A percentile compares a stretch with the other conserved stretches of the same genome.
phyloP scores from a whole-genome alignment of 2,113 vertebrate species.

The Tragelaphus buxtoni region DNA sequence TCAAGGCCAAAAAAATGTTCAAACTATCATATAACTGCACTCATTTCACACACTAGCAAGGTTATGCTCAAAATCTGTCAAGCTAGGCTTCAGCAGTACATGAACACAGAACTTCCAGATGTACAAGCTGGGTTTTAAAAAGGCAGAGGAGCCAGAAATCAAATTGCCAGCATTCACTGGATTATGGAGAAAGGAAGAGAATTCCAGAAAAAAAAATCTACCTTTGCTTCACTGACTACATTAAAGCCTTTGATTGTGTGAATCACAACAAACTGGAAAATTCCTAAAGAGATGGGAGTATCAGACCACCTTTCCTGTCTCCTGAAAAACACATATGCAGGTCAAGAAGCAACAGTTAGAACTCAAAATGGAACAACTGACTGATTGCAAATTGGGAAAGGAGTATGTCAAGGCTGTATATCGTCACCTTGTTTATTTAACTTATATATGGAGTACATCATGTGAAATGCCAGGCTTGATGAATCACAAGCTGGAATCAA shows the following conservation, averaged over 20 bases:
- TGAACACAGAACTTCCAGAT: not conserved
- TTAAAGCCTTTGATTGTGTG: not conserved
- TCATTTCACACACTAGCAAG: not conserved
- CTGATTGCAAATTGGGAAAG: not conserved
- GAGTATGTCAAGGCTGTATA: not conserved
- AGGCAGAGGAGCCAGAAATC: not conserved
- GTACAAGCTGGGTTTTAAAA: not conserved
- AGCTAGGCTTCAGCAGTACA: not conserved
- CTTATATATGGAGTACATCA: not conserved
- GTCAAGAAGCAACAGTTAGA: not conserved
- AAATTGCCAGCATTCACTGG: not conserved
- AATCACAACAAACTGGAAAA: not conserved
- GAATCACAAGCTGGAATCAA: not conserved
- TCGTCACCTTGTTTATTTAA: not conserved
- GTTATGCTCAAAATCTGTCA: not conserved
- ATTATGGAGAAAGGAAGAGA: not conserved
- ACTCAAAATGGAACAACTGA: not conserved
- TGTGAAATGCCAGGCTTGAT: not conserved
- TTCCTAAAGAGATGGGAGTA: not conserved
- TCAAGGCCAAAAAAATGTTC: not conserved
- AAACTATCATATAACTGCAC: not conserved
- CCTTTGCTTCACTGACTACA: not conserved
- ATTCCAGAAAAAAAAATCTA: not conserved
- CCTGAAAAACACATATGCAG: not conserved
- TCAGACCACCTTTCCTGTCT: not conserved